Evolutionary conservation across 2,797 vertebrate species (phyloP), one percentile per base, ranked within the genome.

Genomic region (Masticophis lateralis): DNA sequence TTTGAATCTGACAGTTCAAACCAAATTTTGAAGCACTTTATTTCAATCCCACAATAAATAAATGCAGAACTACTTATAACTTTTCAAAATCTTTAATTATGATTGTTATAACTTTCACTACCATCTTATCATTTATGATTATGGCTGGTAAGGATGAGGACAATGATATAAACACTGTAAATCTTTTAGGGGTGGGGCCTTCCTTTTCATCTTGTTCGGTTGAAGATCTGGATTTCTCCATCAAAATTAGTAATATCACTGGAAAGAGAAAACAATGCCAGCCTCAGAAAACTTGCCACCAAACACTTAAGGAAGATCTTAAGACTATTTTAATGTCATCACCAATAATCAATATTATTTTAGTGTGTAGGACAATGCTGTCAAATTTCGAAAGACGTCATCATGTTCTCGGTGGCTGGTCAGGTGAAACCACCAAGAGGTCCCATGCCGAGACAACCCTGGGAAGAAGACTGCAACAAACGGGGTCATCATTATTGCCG

Each of bases 1-100:
- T 97, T 97, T 97, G 83, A 91, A 2, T 94, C 16, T 0, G 90
- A 32, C 32, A 86, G 53, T 59, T 55, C 60, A 61, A 74, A 74
- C 2, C n/a, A 22, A 74, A 51, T 69, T 88, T 88, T 37, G 32
- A 59, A 25, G 56, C 87, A 37, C 10, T 37, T 37, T 79, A 79
- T 47, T 83, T 83, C 20, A 83, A 83, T 2, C 18, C 28, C 16
- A 25, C 18, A 59, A 56, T 88, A 88, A 88, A 22, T 37, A 12
- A 59, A 22, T 25, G n/a, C 22, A 57, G 10, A 88, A 1, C 55
- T 32, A 25, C n/a, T 4, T 59, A 25, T 12, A 88, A 13, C 2
- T 88, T 88, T 59, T 2, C 12, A 20, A 11, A 57, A 13, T 37
- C 56, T 88, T 88, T 37, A 11, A 22, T 37, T 59, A 88, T 12